A percentile compares a stretch with the other conserved stretches of the same genome.
Evolutionary conservation across 2,797 vertebrate species (phyloP).

Genomic region (Rhabdophis nuchalis): DNA sequence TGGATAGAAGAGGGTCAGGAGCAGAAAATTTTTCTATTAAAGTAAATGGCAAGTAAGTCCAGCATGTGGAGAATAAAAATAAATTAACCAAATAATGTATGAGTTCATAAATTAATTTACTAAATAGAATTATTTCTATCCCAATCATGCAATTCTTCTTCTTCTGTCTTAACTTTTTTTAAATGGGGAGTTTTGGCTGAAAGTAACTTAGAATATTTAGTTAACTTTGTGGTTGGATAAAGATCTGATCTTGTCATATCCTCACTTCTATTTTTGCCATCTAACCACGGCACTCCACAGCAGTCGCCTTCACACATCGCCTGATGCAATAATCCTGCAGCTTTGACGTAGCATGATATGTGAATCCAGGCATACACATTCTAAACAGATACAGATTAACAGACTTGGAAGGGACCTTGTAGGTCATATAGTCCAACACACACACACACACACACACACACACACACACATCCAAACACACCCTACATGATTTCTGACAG

Average conservation of each 20-base stretch:
- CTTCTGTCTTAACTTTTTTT: background rate
- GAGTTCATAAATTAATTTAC: background rate
- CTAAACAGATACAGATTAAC: background rate
- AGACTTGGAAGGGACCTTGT: too few relatives aligned
- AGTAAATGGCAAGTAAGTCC: background rate
- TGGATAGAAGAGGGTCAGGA: background rate
- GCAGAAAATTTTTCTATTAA: background rate
- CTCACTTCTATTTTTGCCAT: too few relatives aligned
- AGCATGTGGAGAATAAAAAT: background rate
- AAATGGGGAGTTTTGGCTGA: background rate
- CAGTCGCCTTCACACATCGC: background rate
- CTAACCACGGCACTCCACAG: background rate
- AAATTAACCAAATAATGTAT: background rate
- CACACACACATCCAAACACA: too few relatives aligned
- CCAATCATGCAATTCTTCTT: background rate
- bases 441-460: too few relatives aligned
- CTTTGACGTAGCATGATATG: background rate
- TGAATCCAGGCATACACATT: background rate
- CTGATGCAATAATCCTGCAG: background rate
- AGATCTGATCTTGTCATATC: background rate
- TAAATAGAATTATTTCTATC: background rate
- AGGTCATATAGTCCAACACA: too few relatives aligned
- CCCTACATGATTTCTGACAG: too few relatives aligned
- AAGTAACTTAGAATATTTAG: background rate
- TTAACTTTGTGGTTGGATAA: background rate